A percentile compares a stretch with the other conserved stretches of the same genome.
phyloP scores from a whole-genome alignment of 2,113 vertebrate species.

The Centropus bengalensis region DNA sequence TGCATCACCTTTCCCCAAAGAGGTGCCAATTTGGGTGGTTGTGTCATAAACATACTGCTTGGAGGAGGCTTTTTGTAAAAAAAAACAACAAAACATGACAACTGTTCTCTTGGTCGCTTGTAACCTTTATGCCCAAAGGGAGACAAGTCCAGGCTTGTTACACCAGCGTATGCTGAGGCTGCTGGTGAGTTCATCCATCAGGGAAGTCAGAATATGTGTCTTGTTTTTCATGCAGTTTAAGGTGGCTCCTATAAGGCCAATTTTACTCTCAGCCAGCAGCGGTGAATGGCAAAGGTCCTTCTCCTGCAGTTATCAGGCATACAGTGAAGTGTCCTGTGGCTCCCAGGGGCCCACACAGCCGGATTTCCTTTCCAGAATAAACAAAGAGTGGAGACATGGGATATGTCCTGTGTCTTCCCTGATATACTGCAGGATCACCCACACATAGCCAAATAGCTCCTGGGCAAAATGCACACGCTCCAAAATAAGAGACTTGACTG shows the following conservation, averaged over 20 bases:
- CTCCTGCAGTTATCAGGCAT: neutral
- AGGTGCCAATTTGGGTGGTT: neutral
- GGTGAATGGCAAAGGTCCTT: conserved; percentile 1
- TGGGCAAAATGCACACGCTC: neutral
- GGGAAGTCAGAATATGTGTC: neutral
- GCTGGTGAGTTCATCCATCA: neutral
- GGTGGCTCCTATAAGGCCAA: neutral
- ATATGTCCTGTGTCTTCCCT: neutral
- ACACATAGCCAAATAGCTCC: neutral
- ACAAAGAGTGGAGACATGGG: conserved; percentile 23
- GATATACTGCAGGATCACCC: conserved; percentile 38
- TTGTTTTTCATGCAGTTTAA: neutral
- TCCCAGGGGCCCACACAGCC: neutral
- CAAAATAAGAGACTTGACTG: conserved; percentile 20
- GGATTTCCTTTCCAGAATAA: conserved; percentile 44
- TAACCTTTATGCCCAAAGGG: neutral
- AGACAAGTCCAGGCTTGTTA: neutral
- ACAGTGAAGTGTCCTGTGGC: neutral
- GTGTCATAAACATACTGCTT: neutral
- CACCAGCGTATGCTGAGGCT: neutral
- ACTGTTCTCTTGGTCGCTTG: neutral
- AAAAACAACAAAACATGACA: neutral
- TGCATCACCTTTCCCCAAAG: neutral
- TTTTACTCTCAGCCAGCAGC: neutral
- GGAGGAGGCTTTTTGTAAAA: neutral